Base-by-base conservation (phyloP, 2,888 invertebrate genomes). In the Phragmatobia fuliginosa region DNA sequence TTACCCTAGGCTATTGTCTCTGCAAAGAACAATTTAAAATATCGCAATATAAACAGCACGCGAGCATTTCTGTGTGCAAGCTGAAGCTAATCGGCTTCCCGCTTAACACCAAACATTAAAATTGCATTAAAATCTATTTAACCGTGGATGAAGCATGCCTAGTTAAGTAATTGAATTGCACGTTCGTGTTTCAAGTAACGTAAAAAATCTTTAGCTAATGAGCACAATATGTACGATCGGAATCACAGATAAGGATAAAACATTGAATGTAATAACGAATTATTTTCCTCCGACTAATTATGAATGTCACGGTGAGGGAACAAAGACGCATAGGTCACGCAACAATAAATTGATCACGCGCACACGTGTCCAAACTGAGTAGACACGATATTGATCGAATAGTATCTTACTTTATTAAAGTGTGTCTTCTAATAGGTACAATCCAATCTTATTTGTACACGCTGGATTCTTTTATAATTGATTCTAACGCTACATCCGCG, bases 91-190 rank as follows among this genome's bases (percentile, higher is more conserved):
- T 90, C 88, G 87, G 84, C 87, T 89, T 85, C 84, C 87, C 87
- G 87, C 85, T 91, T 88, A 87, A 86, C 86, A 88, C 87, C 88
- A 85, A 89, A 90, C 92, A 94, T 93, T 93, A 93, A 93, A 93
- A 92, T 84, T 89, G 89, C 92, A 93, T 94, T 92, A 92, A 91
- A 91, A 89, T 91, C 87, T 89, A 91, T 93, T 93, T 91, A 91
- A 88, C 89, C 85, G 83, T 85, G 81, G 81, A 88, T 88, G 88
- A 85, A 89, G 85, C 86, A 85, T 83, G 87, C 82, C 87, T 86
- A 84, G 87, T 89, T 91, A 87, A 87, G 88, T 89, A 90, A 91
- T 90, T 90, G 89, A 89, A 90, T 90, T 88, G 88, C 69, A 71
- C 83, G 78, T 85, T 86, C 87, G 87, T 90, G 88, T 77, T 85